Evolutionary conservation across 2,797 vertebrate genomes (phyloP), one percentile per base, ranked within the genome.

Genomic region (Sebastolobus altivelis): DNA sequence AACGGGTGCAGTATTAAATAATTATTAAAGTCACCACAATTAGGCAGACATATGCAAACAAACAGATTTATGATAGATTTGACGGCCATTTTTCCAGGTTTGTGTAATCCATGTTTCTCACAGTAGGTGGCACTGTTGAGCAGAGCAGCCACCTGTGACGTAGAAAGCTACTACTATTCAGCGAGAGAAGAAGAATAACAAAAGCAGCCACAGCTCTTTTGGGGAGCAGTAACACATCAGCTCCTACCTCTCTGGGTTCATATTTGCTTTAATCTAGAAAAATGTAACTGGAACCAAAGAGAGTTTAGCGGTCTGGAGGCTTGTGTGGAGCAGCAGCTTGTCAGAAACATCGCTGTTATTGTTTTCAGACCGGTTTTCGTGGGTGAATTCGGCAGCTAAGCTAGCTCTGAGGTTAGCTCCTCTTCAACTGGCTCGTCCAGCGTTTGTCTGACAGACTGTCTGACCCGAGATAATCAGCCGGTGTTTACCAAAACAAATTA

Each of bases 391-490:
- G 74, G 77, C 62, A 67, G 87, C 80, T 84, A 80, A 80, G 89
- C 88, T 93, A 94, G 87, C 85, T 85, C 1, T 29, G 22, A 62
- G 75, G 83, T 74, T 90, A 92, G 88, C 87, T 79, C 38, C 58
- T 75, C 56, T 71, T 49, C 56, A 8, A 52, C 69, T 81, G 67
- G 43, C 70, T 77, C 61, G 69, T 77, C 59, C 68, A 43, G 14
- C 31, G 40, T 43, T 43, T 43, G 49, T 40, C 38, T 60, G 67
- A 43, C 81, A 38, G 72, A 65, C 62, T 22, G 35, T 67, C 65
- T 67, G 73, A 80, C 56, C 65, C 14, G 59, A 76, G 69, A 76
- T 70, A 62, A 77, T 68, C 77, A 77, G 27, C 65, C 22, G 18
- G 71, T 71, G 75, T 86, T 81, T 62, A 73, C 71, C 25, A 46